Conservation (phyloP, 2,797 vertebrate genomes). For the Synanceia verrucosa region DNA sequence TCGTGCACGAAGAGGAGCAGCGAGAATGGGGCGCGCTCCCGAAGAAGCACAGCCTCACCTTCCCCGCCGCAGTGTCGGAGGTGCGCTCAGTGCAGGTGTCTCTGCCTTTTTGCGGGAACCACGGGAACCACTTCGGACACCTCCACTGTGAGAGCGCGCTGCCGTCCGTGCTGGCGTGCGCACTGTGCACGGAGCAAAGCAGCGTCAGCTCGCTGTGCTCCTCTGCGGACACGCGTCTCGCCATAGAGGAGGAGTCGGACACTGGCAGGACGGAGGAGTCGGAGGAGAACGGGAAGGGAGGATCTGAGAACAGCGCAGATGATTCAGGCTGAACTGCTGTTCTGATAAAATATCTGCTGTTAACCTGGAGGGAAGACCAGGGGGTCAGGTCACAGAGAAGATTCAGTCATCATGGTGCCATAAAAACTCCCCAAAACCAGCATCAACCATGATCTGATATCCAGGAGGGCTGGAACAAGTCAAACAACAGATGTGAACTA, state of each 20-base stretch:
- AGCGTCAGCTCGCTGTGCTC: conserved; percentile 94
- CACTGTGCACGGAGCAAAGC: conserved; percentile 91
- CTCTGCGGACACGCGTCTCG: conserved; percentile 89
- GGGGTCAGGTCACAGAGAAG: not conserved
- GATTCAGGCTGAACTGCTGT: conserved; percentile 80
- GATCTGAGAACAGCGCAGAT: conserved; percentile 64
- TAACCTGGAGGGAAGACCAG: conserved; percentile 21
- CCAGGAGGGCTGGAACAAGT: not conserved
- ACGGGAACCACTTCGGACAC: conserved; percentile 59
- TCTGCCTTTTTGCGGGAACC: conserved; percentile 77
- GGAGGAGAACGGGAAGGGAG: conserved; percentile 67
- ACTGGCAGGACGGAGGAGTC: conserved; percentile 80
- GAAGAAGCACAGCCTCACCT: conserved; percentile 80
- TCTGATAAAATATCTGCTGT: conserved; percentile 71
- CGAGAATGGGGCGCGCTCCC: conserved; percentile 90
- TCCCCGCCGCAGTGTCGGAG: conserved; percentile 70
- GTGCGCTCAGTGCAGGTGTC: conserved; percentile 82
- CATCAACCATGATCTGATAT: not conserved
- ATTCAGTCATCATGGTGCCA: not conserved
- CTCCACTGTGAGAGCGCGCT: conserved; percentile 80
- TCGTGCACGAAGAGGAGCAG: conserved; percentile 92
- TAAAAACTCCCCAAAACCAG: not conserved
- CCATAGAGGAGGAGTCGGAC: conserved; percentile 92
- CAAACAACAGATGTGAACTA: not conserved
- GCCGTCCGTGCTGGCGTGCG: conserved; percentile 87